Evolutionary conservation across 2,888 invertebrate species (phyloP).

Genomic region (Pseudanteris insignis): DNA sequence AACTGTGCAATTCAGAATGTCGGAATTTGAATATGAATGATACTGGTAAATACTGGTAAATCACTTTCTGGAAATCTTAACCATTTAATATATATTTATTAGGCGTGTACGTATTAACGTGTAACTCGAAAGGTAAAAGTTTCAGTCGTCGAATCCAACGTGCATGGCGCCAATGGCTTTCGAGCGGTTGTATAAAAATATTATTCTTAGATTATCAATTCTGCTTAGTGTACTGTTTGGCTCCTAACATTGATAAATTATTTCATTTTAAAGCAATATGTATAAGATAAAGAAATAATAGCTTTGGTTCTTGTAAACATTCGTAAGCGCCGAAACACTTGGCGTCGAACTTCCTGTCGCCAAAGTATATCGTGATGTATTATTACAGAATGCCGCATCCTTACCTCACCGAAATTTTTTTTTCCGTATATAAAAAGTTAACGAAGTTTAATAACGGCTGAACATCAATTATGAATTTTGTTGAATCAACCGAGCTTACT

Average conservation of each 20-base stretch:
- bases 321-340: conserved; percentile 9
- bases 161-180: conserved; percentile 14
- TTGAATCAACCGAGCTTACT: background rate
- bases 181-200: conserved; percentile 9
- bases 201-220: conserved; percentile 5
- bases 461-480: background rate
- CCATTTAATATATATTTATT: no score
- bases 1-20: no score
- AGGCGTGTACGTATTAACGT: no score
- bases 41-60: no score
- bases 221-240: conserved; percentile 1
- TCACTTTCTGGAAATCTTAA: no score
- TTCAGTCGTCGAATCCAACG: conserved; percentile 4
- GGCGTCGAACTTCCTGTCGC: conserved; percentile 32
- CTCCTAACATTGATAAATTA: conserved; percentile 22
- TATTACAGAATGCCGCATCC: conserved; percentile 3
- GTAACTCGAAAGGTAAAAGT: background rate
- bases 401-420: background rate
- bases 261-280: conserved; percentile 19
- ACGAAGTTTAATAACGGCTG: no score
- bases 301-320: conserved; percentile 19
- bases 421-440: no score
- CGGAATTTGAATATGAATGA: no score
- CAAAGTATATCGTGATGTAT: conserved; percentile 15
- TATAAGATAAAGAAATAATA: conserved; percentile 26